Evolutionary conservation across 2,113 vertebrate species (phyloP), one percentile per base, ranked within the genome.

Genomic region (Heptranchias perlo): DNA sequence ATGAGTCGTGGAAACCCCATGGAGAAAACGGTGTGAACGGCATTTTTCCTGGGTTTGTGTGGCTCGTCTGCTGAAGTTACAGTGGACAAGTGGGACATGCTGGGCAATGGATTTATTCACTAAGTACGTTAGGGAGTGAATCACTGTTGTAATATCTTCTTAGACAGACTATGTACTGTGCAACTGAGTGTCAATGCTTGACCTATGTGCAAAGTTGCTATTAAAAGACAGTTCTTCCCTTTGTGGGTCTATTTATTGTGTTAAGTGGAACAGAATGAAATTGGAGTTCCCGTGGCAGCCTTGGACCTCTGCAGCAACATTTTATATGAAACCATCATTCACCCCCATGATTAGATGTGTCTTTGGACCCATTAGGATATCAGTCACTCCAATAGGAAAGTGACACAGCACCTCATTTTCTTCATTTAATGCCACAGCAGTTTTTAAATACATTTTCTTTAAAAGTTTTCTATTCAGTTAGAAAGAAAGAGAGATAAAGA

Each of bases 301-400:
- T 31, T 95, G 25, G 25, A 31, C 47, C 23, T 69, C 47, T 1
- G 62, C 94, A 95, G 47, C 31, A 52, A 52, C 28, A 28, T 73
- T 31, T 95, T 73, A 95, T 49, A 95, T 95, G 69, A 95, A 95
- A 95, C 65, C 65, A 95, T 95, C 47, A 67, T 16, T 95, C 94
- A 73, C 10, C 52, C 23, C 3, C 25, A 31, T 16, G 44, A 95
- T 52, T 69, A 25, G 31, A 52, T 44, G 25, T 28, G 31, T 4
- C 65, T 69, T 49, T 35, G 65, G 28, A 52, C 10, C 4, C 31
- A 52, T 52, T 28, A 14, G 44, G 4, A 47, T 67, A 52, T 67
- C 13, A 49, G 65, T 49, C 31, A 18, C 2, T 44, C 61, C 39
- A 13, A 44, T 31, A 1, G 35, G 25, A n/a, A 58, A 61, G 5